phyloP scores from a whole-genome alignment of 1,140 invertebrate genomes.

The Lasaia peninsularis region DNA sequence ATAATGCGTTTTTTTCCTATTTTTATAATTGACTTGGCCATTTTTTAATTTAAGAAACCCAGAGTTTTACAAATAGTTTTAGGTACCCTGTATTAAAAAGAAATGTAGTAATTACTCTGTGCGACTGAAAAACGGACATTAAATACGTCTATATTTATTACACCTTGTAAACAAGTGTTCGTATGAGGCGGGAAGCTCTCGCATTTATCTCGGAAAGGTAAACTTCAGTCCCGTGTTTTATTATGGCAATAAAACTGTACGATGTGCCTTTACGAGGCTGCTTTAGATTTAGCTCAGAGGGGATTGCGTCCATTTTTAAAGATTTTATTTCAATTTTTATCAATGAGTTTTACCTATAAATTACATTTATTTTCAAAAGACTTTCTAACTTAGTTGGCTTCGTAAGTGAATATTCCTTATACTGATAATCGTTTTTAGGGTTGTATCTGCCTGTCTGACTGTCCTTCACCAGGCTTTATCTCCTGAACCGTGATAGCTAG shows the following conservation, averaged over 20 bases:
- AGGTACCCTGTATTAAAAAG: too few species aligned
- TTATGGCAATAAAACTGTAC: conserved; percentile 10
- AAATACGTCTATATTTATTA: background rate
- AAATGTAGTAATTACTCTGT: background rate
- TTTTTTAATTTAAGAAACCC: too few species aligned
- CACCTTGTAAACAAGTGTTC: background rate
- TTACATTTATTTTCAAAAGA: background rate
- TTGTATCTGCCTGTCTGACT: too few species aligned
- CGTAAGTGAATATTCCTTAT: too few species aligned
- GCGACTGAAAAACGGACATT: background rate
- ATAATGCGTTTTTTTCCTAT: too few species aligned
- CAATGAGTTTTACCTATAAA: background rate
- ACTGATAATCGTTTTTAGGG: too few species aligned
- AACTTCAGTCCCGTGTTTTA: conserved; percentile 12
- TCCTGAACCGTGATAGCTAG: too few species aligned
- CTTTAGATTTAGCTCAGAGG: conserved; percentile 9
- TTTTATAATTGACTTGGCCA: too few species aligned
- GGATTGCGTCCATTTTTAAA: conserved; percentile 8
- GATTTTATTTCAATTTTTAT: conserved; percentile 4
- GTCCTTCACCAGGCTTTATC: too few species aligned
- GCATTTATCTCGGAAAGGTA: conserved; percentile 14
- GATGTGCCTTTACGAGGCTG: conserved; percentile 6
- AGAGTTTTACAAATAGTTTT: too few species aligned
- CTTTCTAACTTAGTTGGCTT: background rate
- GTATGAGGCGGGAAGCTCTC: conserved; percentile 1